Base-by-base conservation (phyloP, 2,888 invertebrate species). In the Tiphia femorata region DNA sequence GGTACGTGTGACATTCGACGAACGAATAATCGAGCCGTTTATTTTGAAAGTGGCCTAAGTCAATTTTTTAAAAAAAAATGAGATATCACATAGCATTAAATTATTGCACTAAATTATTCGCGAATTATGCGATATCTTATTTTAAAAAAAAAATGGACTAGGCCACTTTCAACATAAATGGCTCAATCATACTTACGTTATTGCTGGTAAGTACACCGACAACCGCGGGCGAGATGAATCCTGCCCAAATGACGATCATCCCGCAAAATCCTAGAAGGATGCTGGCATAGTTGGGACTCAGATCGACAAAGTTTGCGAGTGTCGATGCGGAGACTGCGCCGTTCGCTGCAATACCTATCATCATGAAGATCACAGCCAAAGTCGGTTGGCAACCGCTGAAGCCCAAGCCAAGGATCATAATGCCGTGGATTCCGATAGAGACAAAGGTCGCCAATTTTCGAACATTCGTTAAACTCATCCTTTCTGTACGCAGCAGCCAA, bases 251-350 rank as follows among this genome's bases (percentile, higher is more conserved):
- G 0, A 87, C 85, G 29, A 89, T 81, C 73, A 88, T 85, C 49
- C 89, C 89, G 40, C 86, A 85, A n/a, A 90, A 84, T 0, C 90
- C 90, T 42, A 90, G 83, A 1, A 88, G 83, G 21, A 91, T 84
- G 61, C 87, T 86, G 7, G 86, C 87, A 68, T 86, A 87, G 77
- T 89, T 90, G 0, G 90, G 90, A 52, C 90, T 88, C 42, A 91
- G 85, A 68, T 92, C 91, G 6, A 92, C 90, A 52, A 90, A 86
- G 48, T 87, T 88, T 2, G 91, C 88, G 25, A 91, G 80, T 1
- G 89, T 88, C 0, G 91, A 91, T 0, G 90, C 88, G 0, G 90
- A 89, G 1, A 89, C 87, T 0, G 90, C 88, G 0, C 92, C 92
- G 72, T 89, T 89, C 5, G 88, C 84, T 33, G 88, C 87, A 1